Conservation (phyloP, 2,797 vertebrate genomes). For the Leucoraja ocellata region DNA sequence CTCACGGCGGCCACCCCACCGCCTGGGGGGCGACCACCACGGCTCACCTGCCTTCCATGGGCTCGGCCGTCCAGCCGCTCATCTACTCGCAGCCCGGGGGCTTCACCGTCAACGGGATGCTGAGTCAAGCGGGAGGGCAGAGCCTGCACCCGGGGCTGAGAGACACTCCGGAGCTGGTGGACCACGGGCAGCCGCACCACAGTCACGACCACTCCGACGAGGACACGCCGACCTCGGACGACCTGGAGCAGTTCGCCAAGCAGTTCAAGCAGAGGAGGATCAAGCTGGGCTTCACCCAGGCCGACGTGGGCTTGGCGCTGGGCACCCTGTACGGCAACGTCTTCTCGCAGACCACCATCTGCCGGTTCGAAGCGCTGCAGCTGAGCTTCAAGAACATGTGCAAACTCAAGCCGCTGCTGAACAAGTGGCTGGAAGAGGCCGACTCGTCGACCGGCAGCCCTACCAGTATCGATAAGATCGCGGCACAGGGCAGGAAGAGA, state of each 20-base stretch:
- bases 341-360: conserved; percentile 83
- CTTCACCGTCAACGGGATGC: conserved; percentile 94
- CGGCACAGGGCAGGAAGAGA: conserved; percentile 83
- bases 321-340: conserved; percentile 83
- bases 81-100: conserved; percentile 93
- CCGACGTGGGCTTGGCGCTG: conserved; percentile 80
- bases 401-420: conserved; percentile 77
- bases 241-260: conserved; percentile 88
- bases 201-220: conserved; percentile 92
- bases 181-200: conserved; percentile 69
- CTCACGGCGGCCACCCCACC: conserved; percentile 61
- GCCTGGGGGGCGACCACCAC: conserved; percentile 74
- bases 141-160: conserved; percentile 83
- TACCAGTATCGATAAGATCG: conserved; percentile 90
- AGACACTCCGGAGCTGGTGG: conserved; percentile 80
- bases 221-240: conserved; percentile 90
- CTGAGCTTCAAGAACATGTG: conserved; percentile 88
- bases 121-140: conserved; percentile 68
- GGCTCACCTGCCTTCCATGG: conserved; percentile 68
- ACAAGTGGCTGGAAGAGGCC: conserved; percentile 93
- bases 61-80: conserved; percentile 63
- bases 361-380: conserved; percentile 78
- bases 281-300: conserved; percentile 86
- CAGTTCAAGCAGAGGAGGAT: conserved; percentile 88
- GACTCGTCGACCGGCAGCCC: conserved; percentile 87